phyloP scores from a whole-genome alignment of 2,797 vertebrate species.

The Halcyon chelicuti region DNA sequence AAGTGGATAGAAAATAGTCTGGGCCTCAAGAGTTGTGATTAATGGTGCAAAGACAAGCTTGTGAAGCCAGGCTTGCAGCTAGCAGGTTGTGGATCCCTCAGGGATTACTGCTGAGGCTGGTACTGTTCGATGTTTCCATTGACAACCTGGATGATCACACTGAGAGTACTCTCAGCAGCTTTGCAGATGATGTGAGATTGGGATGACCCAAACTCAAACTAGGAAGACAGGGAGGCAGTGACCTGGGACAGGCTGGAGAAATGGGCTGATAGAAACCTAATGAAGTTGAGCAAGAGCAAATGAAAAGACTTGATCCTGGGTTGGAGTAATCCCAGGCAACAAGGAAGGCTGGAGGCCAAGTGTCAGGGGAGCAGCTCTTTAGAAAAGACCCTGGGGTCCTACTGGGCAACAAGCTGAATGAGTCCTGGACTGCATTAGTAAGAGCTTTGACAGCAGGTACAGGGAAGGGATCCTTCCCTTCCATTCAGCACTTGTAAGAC shows the following conservation, averaged over 20 bases:
- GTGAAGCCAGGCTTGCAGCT: not conserved
- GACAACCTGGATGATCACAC: not conserved
- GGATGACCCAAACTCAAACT: rapidly evolving
- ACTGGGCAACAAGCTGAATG: not conserved
- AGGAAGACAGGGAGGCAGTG: not conserved
- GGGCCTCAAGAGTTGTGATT: not conserved
- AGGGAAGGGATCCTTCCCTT: not conserved
- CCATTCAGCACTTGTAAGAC: not conserved
- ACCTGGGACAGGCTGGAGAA: not conserved
- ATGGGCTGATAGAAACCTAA: not conserved
- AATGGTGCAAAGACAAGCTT: not conserved
- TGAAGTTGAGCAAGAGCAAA: not conserved
- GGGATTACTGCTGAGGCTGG: not conserved
- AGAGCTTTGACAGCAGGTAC: not conserved
- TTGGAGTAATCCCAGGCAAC: not conserved
- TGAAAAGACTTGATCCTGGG: not conserved
- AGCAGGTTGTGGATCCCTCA: not conserved
- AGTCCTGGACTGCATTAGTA: not conserved
- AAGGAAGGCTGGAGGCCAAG: not conserved
- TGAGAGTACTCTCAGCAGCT: not conserved
- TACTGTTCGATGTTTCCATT: not conserved
- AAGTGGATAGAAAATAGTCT: not conserved
- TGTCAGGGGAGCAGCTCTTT: not conserved
- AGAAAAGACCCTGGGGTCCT: not conserved
- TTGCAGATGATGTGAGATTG: not conserved